Percentiles rank a stretch among this genome's conserved stretches.
phyloP scores from a whole-genome alignment of 2,113 vertebrate genomes.

The Myotis lucifugus region DNA sequence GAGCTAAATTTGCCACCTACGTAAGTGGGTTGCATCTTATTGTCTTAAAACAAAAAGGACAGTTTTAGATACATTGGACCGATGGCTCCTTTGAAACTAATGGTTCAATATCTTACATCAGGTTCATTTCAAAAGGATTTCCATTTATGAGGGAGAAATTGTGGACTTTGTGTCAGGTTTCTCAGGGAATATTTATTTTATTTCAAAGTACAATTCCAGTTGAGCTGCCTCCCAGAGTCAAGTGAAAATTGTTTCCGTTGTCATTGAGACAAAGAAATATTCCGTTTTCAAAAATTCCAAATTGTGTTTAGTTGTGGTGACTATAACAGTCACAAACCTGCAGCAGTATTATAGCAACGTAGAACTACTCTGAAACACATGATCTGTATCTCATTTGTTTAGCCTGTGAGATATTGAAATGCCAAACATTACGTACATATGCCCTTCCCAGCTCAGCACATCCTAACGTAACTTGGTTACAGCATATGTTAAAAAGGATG shows the following conservation, averaged over 20 bases:
- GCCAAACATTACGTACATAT: neutral
- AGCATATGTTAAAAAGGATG: neutral
- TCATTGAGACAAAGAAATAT: neutral
- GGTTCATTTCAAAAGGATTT: conserved; percentile 8
- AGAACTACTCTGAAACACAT: neutral
- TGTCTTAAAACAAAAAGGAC: conserved; percentile 1
- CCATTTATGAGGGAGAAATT: neutral
- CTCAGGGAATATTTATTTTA: conserved; percentile 17
- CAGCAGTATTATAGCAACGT: neutral
- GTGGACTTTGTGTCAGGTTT: neutral
- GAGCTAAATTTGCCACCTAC: neutral
- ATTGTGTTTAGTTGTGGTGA: neutral
- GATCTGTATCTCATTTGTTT: neutral
- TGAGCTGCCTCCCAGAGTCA: neutral
- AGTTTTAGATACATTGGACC: neutral
- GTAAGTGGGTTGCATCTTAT: neutral
- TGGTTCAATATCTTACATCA: neutral
- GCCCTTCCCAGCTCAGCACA: neutral
- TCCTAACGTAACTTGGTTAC: neutral
- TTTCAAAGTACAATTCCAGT: conserved; percentile 37
- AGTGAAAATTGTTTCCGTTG: neutral
- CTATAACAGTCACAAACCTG: neutral
- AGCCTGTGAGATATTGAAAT: neutral
- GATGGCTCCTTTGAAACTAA: neutral
- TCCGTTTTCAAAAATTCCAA: neutral